Evolutionary conservation across 2,888 invertebrate genomes (phyloP).

Genomic region (Pimpla rufipes): DNA sequence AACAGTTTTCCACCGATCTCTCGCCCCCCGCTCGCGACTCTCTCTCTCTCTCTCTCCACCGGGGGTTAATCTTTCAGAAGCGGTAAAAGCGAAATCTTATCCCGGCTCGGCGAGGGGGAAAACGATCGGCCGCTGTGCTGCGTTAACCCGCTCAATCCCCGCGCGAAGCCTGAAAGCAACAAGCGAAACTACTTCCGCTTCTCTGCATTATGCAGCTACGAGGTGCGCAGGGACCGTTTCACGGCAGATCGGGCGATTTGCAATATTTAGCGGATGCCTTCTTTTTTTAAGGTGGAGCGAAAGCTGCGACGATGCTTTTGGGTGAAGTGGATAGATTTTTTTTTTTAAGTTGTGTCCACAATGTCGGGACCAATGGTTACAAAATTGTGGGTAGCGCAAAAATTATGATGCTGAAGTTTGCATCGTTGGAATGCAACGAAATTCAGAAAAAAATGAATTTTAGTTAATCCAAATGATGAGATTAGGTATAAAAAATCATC

Average conservation of each 20-base stretch:
- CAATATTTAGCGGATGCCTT: not conserved
- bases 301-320: too few species aligned
- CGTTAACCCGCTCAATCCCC: conserved; percentile 20
- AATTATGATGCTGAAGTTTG: too few species aligned
- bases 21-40: not conserved
- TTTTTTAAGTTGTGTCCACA: too few species aligned
- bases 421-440: too few species aligned
- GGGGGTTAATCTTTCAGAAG: conserved; percentile 75
- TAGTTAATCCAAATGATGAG: too few species aligned
- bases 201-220: not conserved
- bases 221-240: not conserved
- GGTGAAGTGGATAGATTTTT: too few species aligned
- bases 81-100: conserved; percentile 76
- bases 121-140: conserved; percentile 14
- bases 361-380: too few species aligned
- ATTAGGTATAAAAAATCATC: too few species aligned
- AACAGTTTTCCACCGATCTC: conserved; percentile 32
- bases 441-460: too few species aligned
- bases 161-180: conserved; percentile 19
- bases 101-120: conserved; percentile 32
- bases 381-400: too few species aligned
- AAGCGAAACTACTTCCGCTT: conserved; percentile 31
- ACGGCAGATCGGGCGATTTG: not conserved
- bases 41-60: conserved; percentile 36
- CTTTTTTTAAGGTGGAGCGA: too few species aligned